Evolutionary conservation across 2,113 vertebrate genomes (phyloP), one percentile per base, ranked within the genome.

Genomic region (Athene cunicularia): DNA sequence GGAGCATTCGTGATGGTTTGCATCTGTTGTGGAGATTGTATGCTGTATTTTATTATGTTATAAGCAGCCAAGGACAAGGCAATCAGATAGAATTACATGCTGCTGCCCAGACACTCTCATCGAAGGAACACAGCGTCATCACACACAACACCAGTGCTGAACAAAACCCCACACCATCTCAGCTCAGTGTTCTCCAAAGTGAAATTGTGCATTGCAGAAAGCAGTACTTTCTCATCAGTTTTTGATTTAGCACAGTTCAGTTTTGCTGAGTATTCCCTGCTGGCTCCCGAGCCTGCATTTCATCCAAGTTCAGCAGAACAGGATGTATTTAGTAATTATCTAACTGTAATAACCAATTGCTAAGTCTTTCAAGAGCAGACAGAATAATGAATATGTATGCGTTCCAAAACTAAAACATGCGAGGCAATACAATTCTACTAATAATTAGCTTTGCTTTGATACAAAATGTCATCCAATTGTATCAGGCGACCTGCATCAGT

Each of bases 341-440:
- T 81, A 81, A 80, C 80, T 76, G 53, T 37, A 95, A 94, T 76
- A 85, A 90, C 52, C 66, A 82, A 94, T 62, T 87, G 66, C 66
- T 58, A 87, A 75, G 86, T 68, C 62, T 87, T 97, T 91, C 68
- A 75, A 55, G 62, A 91, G 70, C 86, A 94, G 73, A 86, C 72
- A 77, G 53, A 90, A 90, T 73, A 94, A 95, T 82, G 86, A 97
- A 97, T 95, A 97, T 59, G 66, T 45, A 97, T 59, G 37, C 59
- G 28, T 91, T 96, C 45, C 70, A 73, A 80, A 95, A 82, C 59
- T 90, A 66, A 76, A 87, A 64, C 50, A 85, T 6, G 37, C 58
- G 80, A 85, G 71, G 80, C 62, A 85, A 79, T 81, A 80, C 23
- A 60, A 73, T 64, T 80, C 63, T 70, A 89, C 73, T 73, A 86